These are phyloP conservation scores for Camponotus fellah DNA, from an alignment of 2,888 invertebrate species.

Conservation along the genomic window DNA sequence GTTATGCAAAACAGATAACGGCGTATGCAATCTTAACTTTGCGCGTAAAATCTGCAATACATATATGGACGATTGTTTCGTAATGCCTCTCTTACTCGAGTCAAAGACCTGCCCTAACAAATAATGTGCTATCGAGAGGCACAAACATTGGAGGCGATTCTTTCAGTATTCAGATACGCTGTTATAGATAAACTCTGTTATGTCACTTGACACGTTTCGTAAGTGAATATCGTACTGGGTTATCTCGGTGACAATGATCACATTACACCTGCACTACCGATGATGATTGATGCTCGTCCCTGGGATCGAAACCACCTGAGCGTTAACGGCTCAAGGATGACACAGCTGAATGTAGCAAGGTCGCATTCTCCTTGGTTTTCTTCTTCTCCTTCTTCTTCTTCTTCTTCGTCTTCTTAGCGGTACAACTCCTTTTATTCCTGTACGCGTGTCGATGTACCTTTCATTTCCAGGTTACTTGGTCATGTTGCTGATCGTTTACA, in stretches of 20 bases:
- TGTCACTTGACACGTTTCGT: slow-evolving; percentile 78
- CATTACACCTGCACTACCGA: slow-evolving; percentile 83
- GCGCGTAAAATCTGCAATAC: neutral
- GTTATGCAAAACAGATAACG: neutral
- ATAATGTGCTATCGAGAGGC: slow-evolving; percentile 15
- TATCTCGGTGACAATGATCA: slow-evolving; percentile 79
- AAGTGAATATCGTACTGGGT: slow-evolving; percentile 73
- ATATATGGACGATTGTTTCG: slow-evolving; percentile 12
- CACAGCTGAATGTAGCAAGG: slow-evolving; percentile 84
- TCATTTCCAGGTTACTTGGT: slow-evolving; percentile 82
- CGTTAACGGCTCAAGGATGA: slow-evolving; percentile 85
- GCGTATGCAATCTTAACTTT: neutral
- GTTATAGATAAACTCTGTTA: slow-evolving; percentile 78
- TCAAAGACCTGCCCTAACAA: slow-evolving; percentile 44
- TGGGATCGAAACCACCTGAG: slow-evolving; percentile 78
- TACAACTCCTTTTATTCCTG: slow-evolving; percentile 81
- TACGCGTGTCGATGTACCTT: slow-evolving; percentile 77
- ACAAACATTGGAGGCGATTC: slow-evolving; percentile 40
- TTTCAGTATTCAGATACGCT: slow-evolving; percentile 60
- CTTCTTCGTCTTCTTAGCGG: slow-evolving; percentile 82
- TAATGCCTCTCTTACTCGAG: neutral
- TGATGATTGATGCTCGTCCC: slow-evolving; percentile 83
- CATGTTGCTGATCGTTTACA: slow-evolving; percentile 68
- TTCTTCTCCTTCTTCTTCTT: slow-evolving; percentile 66
- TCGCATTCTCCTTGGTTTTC: slow-evolving; percentile 77